Evolutionary conservation across 2,113 vertebrate species (phyloP).

Genomic region (Channa argus): DNA sequence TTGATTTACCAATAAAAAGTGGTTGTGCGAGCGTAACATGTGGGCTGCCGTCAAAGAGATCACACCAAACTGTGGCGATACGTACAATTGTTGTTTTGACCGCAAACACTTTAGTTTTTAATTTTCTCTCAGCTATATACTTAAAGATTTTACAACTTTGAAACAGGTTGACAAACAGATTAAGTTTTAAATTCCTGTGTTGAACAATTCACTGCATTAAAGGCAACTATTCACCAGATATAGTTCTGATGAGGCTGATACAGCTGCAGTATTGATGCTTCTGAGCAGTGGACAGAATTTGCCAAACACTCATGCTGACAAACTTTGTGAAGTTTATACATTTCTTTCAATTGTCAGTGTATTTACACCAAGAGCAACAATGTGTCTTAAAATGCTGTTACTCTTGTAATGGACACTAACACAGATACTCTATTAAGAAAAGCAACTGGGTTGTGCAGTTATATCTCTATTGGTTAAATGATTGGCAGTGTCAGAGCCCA

Average conservation of each 20-base stretch:
- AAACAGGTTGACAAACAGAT: neutral
- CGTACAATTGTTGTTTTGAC: too few species aligned
- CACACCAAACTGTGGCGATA: neutral
- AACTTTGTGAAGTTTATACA: neutral
- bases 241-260: neutral
- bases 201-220: neutral
- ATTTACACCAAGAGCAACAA: neutral
- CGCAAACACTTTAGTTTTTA: neutral
- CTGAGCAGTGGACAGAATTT: neutral
- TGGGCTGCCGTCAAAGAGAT: neutral
- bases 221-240: neutral
- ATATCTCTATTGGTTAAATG: too few species aligned
- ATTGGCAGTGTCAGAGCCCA: too few species aligned
- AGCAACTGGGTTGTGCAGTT: too few species aligned
- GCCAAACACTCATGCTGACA: neutral
- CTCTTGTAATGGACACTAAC: too few species aligned
- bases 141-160: conserved; percentile 1
- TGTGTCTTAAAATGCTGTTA: neutral
- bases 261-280: neutral
- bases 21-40: neutral
- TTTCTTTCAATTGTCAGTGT: neutral
- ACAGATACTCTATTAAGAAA: neutral
- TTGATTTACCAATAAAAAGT: conserved; percentile 28
- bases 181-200: neutral
- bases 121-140: neutral